These are phyloP conservation scores for Leptopilina drosophilae DNA, from an alignment of 2,888 invertebrate genomes.

Conservation along the genomic window DNA sequence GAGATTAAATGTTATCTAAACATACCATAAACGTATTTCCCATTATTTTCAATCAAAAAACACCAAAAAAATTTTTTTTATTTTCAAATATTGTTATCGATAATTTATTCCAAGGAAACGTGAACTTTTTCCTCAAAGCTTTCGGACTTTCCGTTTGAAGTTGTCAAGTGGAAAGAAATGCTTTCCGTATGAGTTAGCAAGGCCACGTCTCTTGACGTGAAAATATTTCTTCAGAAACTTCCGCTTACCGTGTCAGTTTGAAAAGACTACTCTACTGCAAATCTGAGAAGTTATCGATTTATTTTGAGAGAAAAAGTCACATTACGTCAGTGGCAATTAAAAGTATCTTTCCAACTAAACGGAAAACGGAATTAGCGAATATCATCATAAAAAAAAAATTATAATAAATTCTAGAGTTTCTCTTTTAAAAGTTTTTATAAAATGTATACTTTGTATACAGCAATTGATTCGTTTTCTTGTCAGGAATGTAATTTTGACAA, in stretches of 20 bases:
- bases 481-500: too few species aligned
- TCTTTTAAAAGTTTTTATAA: neutral
- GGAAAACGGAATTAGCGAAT: neutral
- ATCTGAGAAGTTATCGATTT: slow-evolving; percentile 5
- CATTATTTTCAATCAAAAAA: neutral
- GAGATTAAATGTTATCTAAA: too few species aligned
- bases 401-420: neutral
- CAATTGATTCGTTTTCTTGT: too few species aligned
- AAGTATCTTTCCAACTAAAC: neutral
- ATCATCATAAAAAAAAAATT: neutral
- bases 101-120: slow-evolving; percentile 59
- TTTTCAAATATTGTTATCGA: slow-evolving; percentile 50
- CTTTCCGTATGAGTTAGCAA: slow-evolving; percentile 59
- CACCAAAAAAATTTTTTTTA: slow-evolving; percentile 41
- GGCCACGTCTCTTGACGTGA: slow-evolving; percentile 45
- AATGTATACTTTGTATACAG: too few species aligned
- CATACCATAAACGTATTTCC: too few species aligned
- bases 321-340: neutral
- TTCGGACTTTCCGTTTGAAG: slow-evolving; percentile 53
- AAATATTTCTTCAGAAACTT: slow-evolving; percentile 64
- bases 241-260: slow-evolving; percentile 50
- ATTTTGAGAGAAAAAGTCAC: neutral
- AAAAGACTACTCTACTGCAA: slow-evolving; percentile 35
- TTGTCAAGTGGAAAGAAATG: slow-evolving; percentile 62
- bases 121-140: slow-evolving; percentile 57